A percentile compares a stretch with the other conserved stretches of the same genome.
Conservation (phyloP, 2,797 vertebrate species). For the Falco peregrinus region DNA sequence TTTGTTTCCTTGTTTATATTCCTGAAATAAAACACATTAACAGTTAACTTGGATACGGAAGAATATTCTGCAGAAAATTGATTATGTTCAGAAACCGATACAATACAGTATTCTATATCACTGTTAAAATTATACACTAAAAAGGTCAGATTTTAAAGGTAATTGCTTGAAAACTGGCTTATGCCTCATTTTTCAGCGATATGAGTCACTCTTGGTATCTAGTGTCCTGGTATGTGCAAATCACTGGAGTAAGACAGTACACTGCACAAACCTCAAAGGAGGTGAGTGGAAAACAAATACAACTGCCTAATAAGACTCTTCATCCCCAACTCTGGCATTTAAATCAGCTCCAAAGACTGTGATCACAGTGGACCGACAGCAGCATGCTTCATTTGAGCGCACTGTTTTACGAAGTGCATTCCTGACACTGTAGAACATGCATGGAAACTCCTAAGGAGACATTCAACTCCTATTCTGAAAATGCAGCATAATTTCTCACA, state of each 20-base stretch:
- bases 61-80: neutral
- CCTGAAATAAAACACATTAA: conserved; percentile 74
- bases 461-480: neutral
- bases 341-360: neutral
- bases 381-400: neutral
- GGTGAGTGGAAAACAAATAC: neutral
- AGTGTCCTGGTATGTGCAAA: neutral
- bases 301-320: neutral
- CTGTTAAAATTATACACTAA: neutral
- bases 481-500: neutral
- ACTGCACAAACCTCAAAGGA: neutral
- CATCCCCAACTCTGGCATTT: neutral
- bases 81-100: neutral
- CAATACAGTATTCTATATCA: neutral
- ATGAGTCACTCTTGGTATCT: neutral
- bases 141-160: neutral
- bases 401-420: neutral
- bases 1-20: conserved; percentile 86
- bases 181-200: neutral
- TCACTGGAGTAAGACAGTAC: neutral
- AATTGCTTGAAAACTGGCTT: neutral
- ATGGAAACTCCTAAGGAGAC: neutral
- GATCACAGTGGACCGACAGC: neutral
- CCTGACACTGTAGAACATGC: neutral
- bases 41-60: neutral